phyloP scores from a whole-genome alignment of 2,888 invertebrate genomes.

The Gisinianus flammeolus region DNA sequence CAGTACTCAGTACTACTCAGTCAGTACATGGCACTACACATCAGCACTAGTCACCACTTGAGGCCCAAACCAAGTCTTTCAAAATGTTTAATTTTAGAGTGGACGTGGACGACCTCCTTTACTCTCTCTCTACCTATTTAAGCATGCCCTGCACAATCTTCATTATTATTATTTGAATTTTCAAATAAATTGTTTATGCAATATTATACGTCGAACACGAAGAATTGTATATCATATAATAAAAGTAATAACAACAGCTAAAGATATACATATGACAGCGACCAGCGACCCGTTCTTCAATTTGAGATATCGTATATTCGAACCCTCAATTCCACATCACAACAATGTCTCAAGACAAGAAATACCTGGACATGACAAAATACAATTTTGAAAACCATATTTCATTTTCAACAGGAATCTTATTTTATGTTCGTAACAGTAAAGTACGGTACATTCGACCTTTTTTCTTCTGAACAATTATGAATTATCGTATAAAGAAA shows the following conservation, averaged over 20 bases:
- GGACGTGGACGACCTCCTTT: conserved; percentile 14
- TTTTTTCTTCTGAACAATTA: neutral
- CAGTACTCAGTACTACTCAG: conserved; percentile 11
- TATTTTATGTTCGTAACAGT: neutral
- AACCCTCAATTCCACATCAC: neutral
- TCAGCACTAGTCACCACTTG: conserved; percentile 19
- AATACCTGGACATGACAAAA: neutral
- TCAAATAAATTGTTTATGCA: neutral
- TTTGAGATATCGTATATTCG: neutral
- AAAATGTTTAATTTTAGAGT: conserved; percentile 15
- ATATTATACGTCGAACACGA: no score
- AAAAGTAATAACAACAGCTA: neutral
- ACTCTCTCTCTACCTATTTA: neutral
- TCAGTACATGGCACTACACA: neutral
- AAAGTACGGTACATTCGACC: neutral
- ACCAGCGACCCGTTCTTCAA: neutral
- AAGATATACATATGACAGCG: no score
- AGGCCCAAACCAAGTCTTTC: conserved; percentile 3
- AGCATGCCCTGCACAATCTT: neutral
- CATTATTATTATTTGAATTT: conserved; percentile 6
- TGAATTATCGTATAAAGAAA: neutral
- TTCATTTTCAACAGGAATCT: no score
- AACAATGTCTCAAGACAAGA: neutral
- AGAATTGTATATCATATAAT: neutral
- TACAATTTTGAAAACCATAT: neutral